Evolutionary conservation across 2,888 invertebrate genomes (phyloP).

Genomic region (Oscheius sp.): DNA sequence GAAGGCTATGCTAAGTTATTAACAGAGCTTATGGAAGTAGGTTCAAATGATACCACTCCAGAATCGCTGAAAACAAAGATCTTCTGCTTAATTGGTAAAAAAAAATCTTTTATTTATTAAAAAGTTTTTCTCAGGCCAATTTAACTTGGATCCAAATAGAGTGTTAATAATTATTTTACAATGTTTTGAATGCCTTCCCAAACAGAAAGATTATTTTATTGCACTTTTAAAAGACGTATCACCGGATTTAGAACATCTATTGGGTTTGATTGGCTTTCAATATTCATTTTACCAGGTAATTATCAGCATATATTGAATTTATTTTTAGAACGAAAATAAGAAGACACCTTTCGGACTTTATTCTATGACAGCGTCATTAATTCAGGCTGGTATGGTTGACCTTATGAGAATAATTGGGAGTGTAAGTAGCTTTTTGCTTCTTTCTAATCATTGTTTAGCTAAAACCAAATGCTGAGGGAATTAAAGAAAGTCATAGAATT

Average conservation of each 20-base stretch:
- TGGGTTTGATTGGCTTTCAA: conserved; percentile 85
- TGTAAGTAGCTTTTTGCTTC: conserved; percentile 75
- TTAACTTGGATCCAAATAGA: conserved; percentile 93
- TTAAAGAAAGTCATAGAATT: conserved; percentile 52
- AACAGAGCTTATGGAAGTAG: conserved; percentile 57
- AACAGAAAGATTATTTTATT: conserved; percentile 77
- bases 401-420: conserved; percentile 89
- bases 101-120: not conserved
- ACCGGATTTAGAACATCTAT: conserved; percentile 82
- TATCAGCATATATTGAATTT: not conserved
- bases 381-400: conserved; percentile 86
- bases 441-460: conserved; percentile 39
- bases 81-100: conserved; percentile 36
- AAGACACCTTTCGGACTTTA: conserved; percentile 78
- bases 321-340: conserved; percentile 34
- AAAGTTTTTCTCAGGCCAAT: conserved; percentile 80
- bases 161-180: conserved; percentile 89
- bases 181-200: conserved; percentile 83
- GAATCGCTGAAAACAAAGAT: conserved; percentile 28
- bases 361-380: conserved; percentile 85
- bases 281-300: conserved; percentile 76
- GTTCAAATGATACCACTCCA: conserved; percentile 15
- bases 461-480: conserved; percentile 49
- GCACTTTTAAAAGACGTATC: conserved; percentile 86
- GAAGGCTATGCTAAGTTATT: conserved; percentile 92